Conservation (phyloP, 2,113 vertebrate species). For the Corythornis madagascariensis region DNA sequence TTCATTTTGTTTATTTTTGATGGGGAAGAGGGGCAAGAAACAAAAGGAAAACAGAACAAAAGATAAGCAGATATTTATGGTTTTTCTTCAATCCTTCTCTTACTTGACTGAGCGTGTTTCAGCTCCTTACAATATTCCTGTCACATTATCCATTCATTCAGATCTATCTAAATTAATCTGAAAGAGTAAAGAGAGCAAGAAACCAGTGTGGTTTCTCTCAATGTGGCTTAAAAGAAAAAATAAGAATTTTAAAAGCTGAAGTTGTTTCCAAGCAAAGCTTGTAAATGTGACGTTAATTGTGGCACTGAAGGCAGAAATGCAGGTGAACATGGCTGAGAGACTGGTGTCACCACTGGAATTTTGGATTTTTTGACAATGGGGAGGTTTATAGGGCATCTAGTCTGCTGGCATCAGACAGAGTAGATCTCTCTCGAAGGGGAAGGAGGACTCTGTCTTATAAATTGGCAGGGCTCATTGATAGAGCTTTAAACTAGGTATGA, state of each 20-base stretch:
- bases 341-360: too few relatives aligned
- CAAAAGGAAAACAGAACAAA: neutral
- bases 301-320: neutral
- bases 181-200: neutral
- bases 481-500: too few relatives aligned
- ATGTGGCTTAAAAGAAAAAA: neutral
- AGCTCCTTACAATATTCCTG: neutral
- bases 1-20: neutral
- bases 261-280: neutral
- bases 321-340: neutral
- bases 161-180: neutral
- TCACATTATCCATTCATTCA: neutral
- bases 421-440: too few relatives aligned
- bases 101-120: neutral
- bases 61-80: neutral
- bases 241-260: neutral
- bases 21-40: fast-evolving
- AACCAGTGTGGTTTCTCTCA: neutral
- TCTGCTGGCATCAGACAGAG: too few relatives aligned
- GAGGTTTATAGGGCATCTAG: too few relatives aligned
- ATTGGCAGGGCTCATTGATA: too few relatives aligned
- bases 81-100: neutral
- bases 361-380: too few relatives aligned
- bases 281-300: neutral
- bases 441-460: too few relatives aligned